These are phyloP conservation scores for Dunckerocampus dactyliophorus DNA, from an alignment of 2,113 vertebrate species.

Conservation along the genomic window DNA sequence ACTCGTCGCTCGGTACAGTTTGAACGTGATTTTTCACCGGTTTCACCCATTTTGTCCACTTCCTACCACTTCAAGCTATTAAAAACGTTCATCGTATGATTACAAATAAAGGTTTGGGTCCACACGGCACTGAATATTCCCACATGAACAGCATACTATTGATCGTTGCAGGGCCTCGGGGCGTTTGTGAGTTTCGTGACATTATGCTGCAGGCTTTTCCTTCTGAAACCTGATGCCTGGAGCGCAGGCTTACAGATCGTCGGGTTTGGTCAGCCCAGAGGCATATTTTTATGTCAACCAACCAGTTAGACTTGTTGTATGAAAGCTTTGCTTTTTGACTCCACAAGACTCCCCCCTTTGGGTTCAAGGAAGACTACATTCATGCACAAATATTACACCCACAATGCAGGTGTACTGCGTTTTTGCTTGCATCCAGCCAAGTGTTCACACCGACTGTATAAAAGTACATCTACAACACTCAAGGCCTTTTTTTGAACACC, in stretches of 20 bases:
- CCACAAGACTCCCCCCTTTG: not conserved
- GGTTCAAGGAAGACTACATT: not conserved
- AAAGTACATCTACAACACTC: slow-evolving; percentile 47
- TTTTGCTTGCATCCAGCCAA: slow-evolving; percentile 20
- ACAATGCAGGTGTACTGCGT: slow-evolving; percentile 3
- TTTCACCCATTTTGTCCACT: too few relatives aligned
- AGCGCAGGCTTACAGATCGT: slow-evolving; percentile 55
- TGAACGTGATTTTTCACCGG: too few relatives aligned
- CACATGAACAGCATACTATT: slow-evolving; percentile 14
- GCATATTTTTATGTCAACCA: slow-evolving; percentile 35
- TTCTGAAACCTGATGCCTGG: slow-evolving; percentile 61
- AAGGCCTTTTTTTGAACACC: slow-evolving; percentile 38
- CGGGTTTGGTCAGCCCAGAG: slow-evolving; percentile 36
- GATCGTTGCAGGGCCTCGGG: slow-evolving; percentile 15
- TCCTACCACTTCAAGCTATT: too few relatives aligned
- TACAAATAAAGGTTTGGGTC: not conserved
- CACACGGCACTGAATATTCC: not conserved
- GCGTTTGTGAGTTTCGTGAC: slow-evolving; percentile 40
- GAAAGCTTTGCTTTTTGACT: slow-evolving; percentile 13
- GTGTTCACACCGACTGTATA: slow-evolving; percentile 44
- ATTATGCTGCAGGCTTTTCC: slow-evolving; percentile 45
- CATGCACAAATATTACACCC: not conserved
- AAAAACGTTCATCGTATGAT: too few relatives aligned
- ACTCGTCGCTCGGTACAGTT: too few relatives aligned
- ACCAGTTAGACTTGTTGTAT: slow-evolving; percentile 54